phyloP scores from a whole-genome alignment of 2,888 invertebrate species.

The Chrysolina haemoptera region DNA sequence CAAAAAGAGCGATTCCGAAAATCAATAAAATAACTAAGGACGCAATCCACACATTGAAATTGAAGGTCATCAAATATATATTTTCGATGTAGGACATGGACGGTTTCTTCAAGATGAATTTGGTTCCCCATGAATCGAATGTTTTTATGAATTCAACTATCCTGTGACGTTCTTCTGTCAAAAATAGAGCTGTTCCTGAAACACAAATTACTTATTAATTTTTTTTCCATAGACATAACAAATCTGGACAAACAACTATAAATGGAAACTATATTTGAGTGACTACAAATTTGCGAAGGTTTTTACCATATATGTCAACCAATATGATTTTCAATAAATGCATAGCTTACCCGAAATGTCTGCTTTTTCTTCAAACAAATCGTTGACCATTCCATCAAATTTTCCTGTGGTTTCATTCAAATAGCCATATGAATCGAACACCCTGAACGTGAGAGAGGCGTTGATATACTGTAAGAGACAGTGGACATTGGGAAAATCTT shows the following conservation, averaged over 20 bases:
- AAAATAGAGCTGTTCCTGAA: slow-evolving; percentile 47
- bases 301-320: not conserved
- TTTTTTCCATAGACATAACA: not conserved
- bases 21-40: slow-evolving; percentile 60
- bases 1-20: slow-evolving; percentile 59
- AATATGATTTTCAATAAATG: too few species aligned
- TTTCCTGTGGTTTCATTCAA: slow-evolving; percentile 52
- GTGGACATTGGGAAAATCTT: slow-evolving; percentile 48
- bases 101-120: slow-evolving; percentile 70
- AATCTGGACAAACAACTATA: too few species aligned
- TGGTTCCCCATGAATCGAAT: slow-evolving; percentile 50
- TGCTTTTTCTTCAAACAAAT: slow-evolving; percentile 44
- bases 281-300: not conserved
- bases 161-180: slow-evolving; percentile 49
- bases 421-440: slow-evolving; percentile 52
- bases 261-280: not conserved
- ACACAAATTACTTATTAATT: slow-evolving; percentile 5
- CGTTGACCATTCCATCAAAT: slow-evolving; percentile 52
- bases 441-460: slow-evolving; percentile 46
- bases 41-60: slow-evolving; percentile 68
- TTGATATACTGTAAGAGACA: slow-evolving; percentile 51
- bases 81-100: slow-evolving; percentile 70
- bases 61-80: slow-evolving; percentile 70
- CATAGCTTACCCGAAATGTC: slow-evolving; percentile 48
- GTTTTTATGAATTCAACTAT: slow-evolving; percentile 53